Conservation (phyloP, 2,888 invertebrate genomes). For the Alentia gelatinosa region DNA sequence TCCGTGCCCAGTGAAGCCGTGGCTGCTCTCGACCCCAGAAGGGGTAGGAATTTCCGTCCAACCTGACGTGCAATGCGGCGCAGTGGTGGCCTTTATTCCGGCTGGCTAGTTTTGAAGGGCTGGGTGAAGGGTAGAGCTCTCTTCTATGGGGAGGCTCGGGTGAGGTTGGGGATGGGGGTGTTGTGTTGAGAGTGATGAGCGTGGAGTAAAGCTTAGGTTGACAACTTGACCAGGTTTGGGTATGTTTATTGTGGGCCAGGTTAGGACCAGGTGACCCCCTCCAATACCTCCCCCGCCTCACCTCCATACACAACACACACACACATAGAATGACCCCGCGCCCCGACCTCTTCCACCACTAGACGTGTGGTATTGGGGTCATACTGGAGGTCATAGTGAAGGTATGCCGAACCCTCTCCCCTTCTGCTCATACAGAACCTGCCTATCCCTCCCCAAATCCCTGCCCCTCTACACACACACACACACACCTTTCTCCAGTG, state of each 20-base stretch:
- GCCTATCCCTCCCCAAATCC: no score
- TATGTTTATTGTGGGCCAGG: background rate
- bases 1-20: no score
- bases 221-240: slow-evolving; percentile 14
- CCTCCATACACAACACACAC: background rate
- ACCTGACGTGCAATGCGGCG: no score
- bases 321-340: background rate
- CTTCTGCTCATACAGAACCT: background rate
- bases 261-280: background rate
- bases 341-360: background rate
- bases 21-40: no score
- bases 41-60: no score
- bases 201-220: background rate
- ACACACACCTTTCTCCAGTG: background rate
- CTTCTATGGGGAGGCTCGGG: no score
- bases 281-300: background rate
- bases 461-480: background rate
- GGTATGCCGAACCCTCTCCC: background rate
- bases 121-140: no score
- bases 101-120: no score
- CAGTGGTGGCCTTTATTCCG: no score
- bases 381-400: background rate
- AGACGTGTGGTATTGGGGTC: no score
- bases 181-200: no score
- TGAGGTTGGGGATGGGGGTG: no score